Conservation (phyloP, 2,888 invertebrate genomes). For the Tanypteryx hageni region DNA sequence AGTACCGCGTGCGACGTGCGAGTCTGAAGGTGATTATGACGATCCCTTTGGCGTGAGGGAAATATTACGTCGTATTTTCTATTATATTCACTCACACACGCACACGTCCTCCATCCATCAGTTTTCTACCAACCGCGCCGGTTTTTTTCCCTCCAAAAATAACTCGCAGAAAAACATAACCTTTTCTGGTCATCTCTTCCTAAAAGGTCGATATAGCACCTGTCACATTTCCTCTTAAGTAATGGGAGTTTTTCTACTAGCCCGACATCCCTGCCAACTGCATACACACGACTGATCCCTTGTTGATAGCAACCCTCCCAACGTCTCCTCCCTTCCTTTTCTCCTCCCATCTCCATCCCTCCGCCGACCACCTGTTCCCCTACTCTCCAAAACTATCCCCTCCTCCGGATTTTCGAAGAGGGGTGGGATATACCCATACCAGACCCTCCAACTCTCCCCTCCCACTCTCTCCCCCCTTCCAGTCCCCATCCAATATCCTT, state of each 20-base stretch:
- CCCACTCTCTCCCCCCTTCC: background rate
- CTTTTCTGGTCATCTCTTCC: background rate
- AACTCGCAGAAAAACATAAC: background rate
- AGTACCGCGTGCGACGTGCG: background rate
- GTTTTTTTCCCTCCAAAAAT: background rate
- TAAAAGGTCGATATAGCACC: background rate
- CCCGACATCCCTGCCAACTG: too few species aligned
- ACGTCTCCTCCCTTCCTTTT: background rate
- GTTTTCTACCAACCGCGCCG: background rate
- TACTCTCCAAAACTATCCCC: background rate
- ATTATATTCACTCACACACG: too few species aligned
- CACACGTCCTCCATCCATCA: too few species aligned
- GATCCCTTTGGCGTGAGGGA: too few species aligned
- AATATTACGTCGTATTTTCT: too few species aligned
- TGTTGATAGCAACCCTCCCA: background rate
- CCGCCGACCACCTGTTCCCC: slow-evolving; percentile 45
- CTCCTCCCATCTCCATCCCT: background rate
- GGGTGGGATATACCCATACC: background rate
- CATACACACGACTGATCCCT: too few species aligned
- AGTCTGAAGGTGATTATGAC: too few species aligned
- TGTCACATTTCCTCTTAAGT: background rate
- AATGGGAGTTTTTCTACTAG: too few species aligned
- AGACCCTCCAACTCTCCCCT: background rate
- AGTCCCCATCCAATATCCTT: background rate
- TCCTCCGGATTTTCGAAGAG: background rate